Evolutionary conservation across 92 coral and sea anemone species (phyloP), one percentile per base, ranked within the genome.

Genomic region (Plumapathes pennacea): DNA sequence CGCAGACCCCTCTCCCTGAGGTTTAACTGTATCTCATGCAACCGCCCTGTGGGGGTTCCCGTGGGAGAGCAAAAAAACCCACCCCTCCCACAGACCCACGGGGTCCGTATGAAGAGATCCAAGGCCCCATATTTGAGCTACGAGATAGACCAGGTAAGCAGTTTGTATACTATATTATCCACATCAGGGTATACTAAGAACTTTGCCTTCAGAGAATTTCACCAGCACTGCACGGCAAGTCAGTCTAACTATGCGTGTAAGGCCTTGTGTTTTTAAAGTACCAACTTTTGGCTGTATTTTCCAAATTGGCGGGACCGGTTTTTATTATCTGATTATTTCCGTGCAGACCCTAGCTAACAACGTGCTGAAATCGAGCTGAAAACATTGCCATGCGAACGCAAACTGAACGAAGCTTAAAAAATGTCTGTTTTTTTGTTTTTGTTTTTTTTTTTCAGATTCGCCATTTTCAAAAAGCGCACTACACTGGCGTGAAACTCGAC

Each of bases 1-100:
- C 88, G 98, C n/a, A 64, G 84, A 23, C 81, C 82, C 20, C 62
- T 92, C 36, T 71, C 90, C 23, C 47, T 86, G 25, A 83, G 84
- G 63, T 90, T 85, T 37, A 83, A 90, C 48, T 92, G 98, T 46
- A 92, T 92, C 62, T 92, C 97, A 2, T 91, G 97, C 38, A 87
- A 78, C 67, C 62, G 97, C 38, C 97, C 97, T 0, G 96, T 91
- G 19, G 91, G 87, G 27, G 81, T 91, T 20, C 71, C 80, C 5
- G 38, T 83, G 1, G 72, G 76, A 24, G 77, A 74, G 12, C 60
- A 72, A 3, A 20, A 49, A 7, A 80, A 80, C 44, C 82, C 85
- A 17, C 55, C 95, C 7, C 55, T 91, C 7, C 97, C 97, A 9
- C 79, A 60, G 19, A 55, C 82, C 12, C 80, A 89, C 31, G 74